These are phyloP conservation scores for Amorpha juglandis DNA, from an alignment of 2,888 invertebrate species.

Conservation along the genomic window DNA sequence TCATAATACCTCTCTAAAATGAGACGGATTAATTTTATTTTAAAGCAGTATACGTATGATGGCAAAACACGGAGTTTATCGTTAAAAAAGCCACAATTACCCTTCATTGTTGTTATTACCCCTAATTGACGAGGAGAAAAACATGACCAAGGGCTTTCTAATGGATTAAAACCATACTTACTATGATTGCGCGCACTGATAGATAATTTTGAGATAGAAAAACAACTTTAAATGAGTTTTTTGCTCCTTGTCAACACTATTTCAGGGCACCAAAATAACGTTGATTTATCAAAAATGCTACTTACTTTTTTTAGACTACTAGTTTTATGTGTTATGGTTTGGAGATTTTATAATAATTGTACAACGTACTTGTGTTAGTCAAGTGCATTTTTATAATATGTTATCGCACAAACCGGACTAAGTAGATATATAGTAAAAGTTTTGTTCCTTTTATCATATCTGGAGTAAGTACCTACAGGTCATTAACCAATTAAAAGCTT, in stretches of 20 bases:
- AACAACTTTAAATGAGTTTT: neutral
- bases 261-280: neutral
- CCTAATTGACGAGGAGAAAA: neutral
- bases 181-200: neutral
- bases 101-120: neutral
- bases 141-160: neutral
- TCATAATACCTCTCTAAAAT: neutral
- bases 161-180: neutral
- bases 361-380: no score
- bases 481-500: no score
- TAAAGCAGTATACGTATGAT: neutral
- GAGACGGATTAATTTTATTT: neutral
- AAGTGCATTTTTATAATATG: no score
- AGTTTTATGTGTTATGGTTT: neutral
- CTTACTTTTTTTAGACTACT: neutral
- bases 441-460: no score
- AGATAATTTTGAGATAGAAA: neutral
- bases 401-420: no score
- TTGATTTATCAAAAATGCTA: neutral
- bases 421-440: no score
- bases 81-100: neutral
- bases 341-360: no score
- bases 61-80: neutral
- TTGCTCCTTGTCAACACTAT: no score
- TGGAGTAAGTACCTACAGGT: neutral